phyloP scores from a whole-genome alignment of 2,113 vertebrate genomes.

The Natator depressus region DNA sequence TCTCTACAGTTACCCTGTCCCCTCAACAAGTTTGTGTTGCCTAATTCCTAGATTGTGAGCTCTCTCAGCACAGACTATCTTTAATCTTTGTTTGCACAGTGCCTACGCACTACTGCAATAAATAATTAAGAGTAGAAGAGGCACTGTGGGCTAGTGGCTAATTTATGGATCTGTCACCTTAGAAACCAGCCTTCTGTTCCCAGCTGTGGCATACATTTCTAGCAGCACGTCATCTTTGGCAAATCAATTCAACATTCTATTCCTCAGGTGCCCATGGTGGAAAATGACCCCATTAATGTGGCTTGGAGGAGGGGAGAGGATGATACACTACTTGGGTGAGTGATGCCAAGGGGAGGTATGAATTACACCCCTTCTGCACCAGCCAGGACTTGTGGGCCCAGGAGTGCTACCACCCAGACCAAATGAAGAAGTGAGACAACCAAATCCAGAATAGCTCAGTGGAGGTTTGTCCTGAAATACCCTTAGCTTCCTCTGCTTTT shows the following conservation, averaged over 20 bases:
- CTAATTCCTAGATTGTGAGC: not conserved
- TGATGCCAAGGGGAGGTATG: not conserved
- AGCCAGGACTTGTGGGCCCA: not conserved
- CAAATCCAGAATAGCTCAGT: not conserved
- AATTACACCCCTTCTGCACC: not conserved
- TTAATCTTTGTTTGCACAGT: not conserved
- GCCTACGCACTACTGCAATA: not conserved
- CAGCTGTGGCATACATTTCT: rapidly evolving
- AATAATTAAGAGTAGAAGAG: not conserved
- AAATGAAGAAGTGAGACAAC: conserved; percentile 7
- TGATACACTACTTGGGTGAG: not conserved
- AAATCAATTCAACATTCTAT: not conserved
- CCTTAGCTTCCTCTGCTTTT: not conserved
- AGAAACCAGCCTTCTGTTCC: rapidly evolving
- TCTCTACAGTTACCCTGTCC: not conserved
- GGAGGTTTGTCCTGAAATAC: not conserved
- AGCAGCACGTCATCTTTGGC: not conserved
- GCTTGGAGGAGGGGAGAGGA: not conserved
- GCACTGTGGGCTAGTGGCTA: not conserved
- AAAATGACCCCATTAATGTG: not conserved
- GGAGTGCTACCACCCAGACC: not conserved
- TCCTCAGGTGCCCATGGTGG: not conserved
- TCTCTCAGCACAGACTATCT: not conserved
- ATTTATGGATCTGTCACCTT: not conserved
- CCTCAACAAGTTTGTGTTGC: not conserved